Evolutionary conservation across 2,113 vertebrate genomes (phyloP), one percentile per base, ranked within the genome.

Genomic region (Aphyosemion australe): DNA sequence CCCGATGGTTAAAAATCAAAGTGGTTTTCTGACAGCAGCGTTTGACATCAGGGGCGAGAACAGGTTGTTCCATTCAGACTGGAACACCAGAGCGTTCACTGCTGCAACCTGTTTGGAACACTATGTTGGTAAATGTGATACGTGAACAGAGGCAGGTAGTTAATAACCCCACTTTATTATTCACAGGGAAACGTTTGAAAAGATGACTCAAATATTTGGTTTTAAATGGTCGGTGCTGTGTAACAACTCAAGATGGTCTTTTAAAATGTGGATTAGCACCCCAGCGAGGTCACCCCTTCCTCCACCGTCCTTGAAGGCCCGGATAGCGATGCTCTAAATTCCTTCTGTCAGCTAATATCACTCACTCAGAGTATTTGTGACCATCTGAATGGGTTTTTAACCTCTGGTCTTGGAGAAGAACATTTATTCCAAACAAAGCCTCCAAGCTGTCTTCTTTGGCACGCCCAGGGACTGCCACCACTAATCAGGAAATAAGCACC

Each of bases 401-500:
- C 81, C 85, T 85, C 74, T 80, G 62, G 52, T 79, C 72, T 55
- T 53, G 63, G 20, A 63, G 63, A 71, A 65, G 53, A 57, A 67
- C 77, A n/a, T 77, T 86, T 78, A 78, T 81, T 88, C 65, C 68
- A 79, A 78, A 83, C 76, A 72, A 85, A 79, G 70, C 61, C 74
- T 80, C 65, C 63, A 55, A 75, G 73, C 80, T 72, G 77, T 78
- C 75, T 63, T 67, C 50, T 46, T 65, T 76, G 81, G 83, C 79
- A 74, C 76, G 55, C 55, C 16, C 56, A 54, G 73, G 61, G 72
- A 59, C 71, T 73, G 77, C 64, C 73, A 79, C 65, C 67, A 68
- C 84, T 89, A 88, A 91, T 91, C 84, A 90, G 84, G 76, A 74
- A 10, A 32, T 56, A 26, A 65, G 72, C 57, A 31, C 67, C 31